Evolutionary conservation across 2,888 invertebrate genomes (phyloP), one percentile per base, ranked within the genome.

Genomic region (Andrena fulva): DNA sequence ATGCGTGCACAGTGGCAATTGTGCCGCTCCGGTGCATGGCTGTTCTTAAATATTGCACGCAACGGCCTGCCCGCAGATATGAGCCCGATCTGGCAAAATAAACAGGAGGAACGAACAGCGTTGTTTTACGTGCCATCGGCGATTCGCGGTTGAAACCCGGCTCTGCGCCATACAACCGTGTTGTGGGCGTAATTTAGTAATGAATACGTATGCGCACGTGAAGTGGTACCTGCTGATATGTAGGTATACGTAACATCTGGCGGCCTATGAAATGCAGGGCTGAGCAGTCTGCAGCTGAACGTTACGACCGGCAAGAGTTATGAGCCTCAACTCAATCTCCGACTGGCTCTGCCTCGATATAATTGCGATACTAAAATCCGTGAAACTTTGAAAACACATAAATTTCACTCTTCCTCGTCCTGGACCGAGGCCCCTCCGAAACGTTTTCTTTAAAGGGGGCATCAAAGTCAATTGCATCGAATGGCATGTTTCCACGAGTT

Each of bases 201-300:
- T 90, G 90, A 90, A 90, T 90, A 90, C 90, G 85, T 89, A 90
- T 85, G 87, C 87, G 84, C 86, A 88, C 88, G 90, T 87, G 89
- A 90, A 90, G 90, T 87, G 90, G 90, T 90, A 89, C 86, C 87
- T 88, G 88, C 89, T 90, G 90, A 90, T 90, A 90, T 90, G 91
- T 90, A 89, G 90, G 87, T 89, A 42, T 42, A 88, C 89, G 90
- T 89, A 90, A 91, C 91, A 91, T 91, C 91, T 91, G 91, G 91
- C 87, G 87, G 91, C 91, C 91, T 90, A 91, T 91, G 91, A 91
- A 91, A 91, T 89, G 91, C 91, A 91, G 91, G 91, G 84, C 84
- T 85, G 89, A 88, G 85, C 89, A 85, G 90, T 85, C 90, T 91
- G 91, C 90, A 89, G 91, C 85, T 91, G 91, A 91, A 89, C 87